A percentile compares a stretch with the other conserved stretches of the same genome.
These are phyloP conservation scores for Vombatus ursinus DNA, from an alignment of 2,113 vertebrate species.

Conservation along the genomic window DNA sequence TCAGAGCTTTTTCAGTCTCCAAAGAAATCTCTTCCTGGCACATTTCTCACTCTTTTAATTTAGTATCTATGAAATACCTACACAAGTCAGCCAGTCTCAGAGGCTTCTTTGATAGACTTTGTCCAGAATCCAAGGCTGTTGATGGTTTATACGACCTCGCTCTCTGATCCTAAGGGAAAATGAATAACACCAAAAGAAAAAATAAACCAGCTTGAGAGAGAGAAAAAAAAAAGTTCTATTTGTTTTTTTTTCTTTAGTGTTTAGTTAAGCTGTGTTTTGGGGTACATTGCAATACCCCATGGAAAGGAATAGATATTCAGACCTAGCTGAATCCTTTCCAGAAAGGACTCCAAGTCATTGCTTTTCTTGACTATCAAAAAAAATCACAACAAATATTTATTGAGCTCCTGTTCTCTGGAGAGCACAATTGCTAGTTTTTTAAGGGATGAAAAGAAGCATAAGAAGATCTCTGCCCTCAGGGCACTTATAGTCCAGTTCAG, in stretches of 20 bases:
- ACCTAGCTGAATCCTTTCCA: not conserved
- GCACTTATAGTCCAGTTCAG: not conserved
- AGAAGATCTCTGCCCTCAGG: not conserved
- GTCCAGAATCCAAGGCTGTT: not conserved
- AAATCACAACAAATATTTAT: not conserved
- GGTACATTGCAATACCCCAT: not conserved
- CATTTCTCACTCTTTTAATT: constrained; percentile 44
- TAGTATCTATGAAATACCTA: constrained; percentile 37
- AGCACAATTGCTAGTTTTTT: not conserved
- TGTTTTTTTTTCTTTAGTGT: not conserved
- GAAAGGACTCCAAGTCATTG: not conserved
- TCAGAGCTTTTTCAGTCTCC: constrained; percentile 28
- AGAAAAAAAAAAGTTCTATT: not conserved
- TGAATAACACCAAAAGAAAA: not conserved
- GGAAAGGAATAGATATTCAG: not conserved
- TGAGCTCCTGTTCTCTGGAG: not conserved
- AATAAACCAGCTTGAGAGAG: not conserved
- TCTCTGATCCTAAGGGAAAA: constrained; percentile 10
- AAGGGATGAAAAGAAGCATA: not conserved
- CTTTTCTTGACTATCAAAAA: not conserved
- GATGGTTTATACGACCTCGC: not conserved
- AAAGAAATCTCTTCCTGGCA: constrained; percentile 33
- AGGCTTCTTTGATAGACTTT: constrained; percentile 5
- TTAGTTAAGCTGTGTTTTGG: not conserved
- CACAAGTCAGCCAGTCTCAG: not conserved